Conservation (phyloP, 1,140 invertebrate genomes). For the Penaeus vannamei region DNA sequence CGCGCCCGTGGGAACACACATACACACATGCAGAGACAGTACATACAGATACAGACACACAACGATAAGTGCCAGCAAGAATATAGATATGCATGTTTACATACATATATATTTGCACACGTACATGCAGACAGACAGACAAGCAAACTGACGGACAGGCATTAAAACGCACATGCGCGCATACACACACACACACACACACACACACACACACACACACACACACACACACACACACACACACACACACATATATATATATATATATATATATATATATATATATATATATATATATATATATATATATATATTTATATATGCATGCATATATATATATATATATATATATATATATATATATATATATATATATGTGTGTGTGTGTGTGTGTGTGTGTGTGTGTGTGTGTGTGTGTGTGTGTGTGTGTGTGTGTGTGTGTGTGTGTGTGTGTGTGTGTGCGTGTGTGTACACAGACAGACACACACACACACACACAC, state of each 20-base stretch:
- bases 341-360: not conserved
- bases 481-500: not conserved
- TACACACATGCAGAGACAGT: not conserved
- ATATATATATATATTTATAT: not conserved
- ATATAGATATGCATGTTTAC: not conserved
- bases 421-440: no score
- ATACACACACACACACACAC: not conserved
- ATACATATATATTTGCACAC: constrained; percentile 10
- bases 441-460: no score
- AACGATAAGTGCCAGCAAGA: not conserved
- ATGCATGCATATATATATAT: not conserved
- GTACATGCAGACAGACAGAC: not conserved
- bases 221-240: not conserved
- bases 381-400: no score
- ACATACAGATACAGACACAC: not conserved
- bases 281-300: not conserved
- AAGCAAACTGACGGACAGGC: no score
- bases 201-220: not conserved
- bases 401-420: no score
- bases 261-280: not conserved
- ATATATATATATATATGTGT: constrained; percentile 5
- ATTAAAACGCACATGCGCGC: not conserved
- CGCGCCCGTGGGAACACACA: not conserved
- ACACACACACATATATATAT: not conserved
- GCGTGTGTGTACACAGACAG: no score